Percentiles rank a stretch among this genome's conserved stretches.
phyloP scores from a whole-genome alignment of 2,888 invertebrate species.

The Rapana venosa region DNA sequence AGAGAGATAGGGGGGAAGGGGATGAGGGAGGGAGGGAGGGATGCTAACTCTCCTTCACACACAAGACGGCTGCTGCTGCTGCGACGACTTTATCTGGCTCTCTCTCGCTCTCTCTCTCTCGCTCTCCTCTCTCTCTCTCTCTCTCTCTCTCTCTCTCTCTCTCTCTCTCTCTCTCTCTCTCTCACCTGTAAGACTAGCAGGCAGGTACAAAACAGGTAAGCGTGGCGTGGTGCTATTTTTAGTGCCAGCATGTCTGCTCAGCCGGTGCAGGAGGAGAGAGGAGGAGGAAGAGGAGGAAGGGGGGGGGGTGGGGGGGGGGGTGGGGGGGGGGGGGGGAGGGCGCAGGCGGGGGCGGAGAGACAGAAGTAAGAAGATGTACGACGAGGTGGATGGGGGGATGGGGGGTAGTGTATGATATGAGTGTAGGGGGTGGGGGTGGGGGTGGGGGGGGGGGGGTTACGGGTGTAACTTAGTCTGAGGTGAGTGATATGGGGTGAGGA shows the following conservation, averaged over 20 bases:
- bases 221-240: neutral
- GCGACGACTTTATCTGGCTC: neutral
- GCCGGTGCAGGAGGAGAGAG: neutral
- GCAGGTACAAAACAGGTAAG: constrained; percentile 2
- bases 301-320: neutral
- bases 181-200: neutral
- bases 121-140: too few relatives aligned
- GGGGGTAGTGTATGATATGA: neutral
- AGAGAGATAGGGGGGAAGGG: too few relatives aligned
- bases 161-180: too few relatives aligned
- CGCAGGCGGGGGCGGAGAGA: neutral
- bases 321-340: neutral
- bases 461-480: too few relatives aligned
- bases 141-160: too few relatives aligned
- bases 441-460: neutral
- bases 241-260: neutral
- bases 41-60: too few relatives aligned
- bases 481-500: too few relatives aligned
- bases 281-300: neutral
- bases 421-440: neutral
- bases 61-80: too few relatives aligned
- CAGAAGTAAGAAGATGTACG: neutral
- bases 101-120: neutral
- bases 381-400: neutral
- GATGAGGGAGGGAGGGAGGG: too few relatives aligned